These are phyloP conservation scores for Cetonia aurata DNA, from an alignment of 2,888 invertebrate genomes.

Conservation along the genomic window DNA sequence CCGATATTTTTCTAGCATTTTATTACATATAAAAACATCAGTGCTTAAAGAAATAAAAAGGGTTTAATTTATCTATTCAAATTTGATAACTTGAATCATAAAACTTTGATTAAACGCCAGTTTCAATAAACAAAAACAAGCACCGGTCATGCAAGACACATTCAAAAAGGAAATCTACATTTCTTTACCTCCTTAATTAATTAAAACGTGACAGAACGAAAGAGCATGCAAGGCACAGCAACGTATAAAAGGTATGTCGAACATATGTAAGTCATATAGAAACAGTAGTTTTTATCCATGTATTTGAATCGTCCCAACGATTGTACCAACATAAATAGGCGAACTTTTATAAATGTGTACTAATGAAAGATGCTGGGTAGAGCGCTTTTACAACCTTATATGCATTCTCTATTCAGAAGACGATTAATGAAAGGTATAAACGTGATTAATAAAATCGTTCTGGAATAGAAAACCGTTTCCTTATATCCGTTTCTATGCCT, in stretches of 20 bases:
- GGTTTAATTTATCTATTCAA: no score
- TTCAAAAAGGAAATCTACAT: constrained; percentile 8
- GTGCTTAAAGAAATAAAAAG: no score
- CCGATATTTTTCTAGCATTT: no score
- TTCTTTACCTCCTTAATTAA: constrained; percentile 25
- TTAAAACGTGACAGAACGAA: constrained; percentile 17
- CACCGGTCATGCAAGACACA: background rate
- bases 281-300: constrained; percentile 23
- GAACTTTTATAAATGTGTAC: constrained; percentile 28
- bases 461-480: constrained; percentile 11
- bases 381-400: constrained; percentile 10
- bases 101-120: constrained; percentile 7
- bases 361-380: constrained; percentile 23
- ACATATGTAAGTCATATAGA: background rate
- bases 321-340: constrained; percentile 17
- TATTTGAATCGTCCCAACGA: constrained; percentile 17
- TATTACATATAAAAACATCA: no score
- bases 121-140: constrained; percentile 6
- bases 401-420: constrained; percentile 19
- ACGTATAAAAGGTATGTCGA: background rate
- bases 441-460: constrained; percentile 28
- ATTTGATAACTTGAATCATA: no score
- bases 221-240: background rate
- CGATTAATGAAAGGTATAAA: constrained; percentile 11
- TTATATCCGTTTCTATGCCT: background rate